phyloP scores from a whole-genome alignment of 2,113 vertebrate species.

The Macroglossus sobrinus region DNA sequence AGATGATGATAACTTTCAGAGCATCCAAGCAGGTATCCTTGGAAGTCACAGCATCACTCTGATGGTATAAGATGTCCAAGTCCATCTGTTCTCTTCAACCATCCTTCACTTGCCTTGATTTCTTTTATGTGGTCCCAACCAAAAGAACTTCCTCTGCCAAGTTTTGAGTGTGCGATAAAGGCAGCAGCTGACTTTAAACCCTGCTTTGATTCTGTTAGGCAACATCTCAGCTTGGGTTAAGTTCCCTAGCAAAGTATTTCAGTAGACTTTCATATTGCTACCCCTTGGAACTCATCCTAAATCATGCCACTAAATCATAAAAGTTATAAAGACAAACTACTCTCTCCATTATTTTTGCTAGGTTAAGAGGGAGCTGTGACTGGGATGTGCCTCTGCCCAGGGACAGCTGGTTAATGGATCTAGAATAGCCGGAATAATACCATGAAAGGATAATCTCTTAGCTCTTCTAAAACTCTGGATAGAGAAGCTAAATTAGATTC shows the following conservation, averaged over 20 bases:
- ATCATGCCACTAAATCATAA: constrained; percentile 32
- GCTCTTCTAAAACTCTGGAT: neutral
- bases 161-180: constrained; percentile 64
- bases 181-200: constrained; percentile 75
- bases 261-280: constrained; percentile 46
- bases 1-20: constrained; percentile 56
- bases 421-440: neutral
- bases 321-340: constrained; percentile 5
- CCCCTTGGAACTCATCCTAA: constrained; percentile 59
- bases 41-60: constrained; percentile 53
- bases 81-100: constrained; percentile 63
- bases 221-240: constrained; percentile 67
- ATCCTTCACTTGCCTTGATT: constrained; percentile 58
- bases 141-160: constrained; percentile 69
- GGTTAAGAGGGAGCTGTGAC: neutral
- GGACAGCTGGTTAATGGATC: constrained; percentile 39
- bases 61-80: constrained; percentile 43
- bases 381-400: neutral
- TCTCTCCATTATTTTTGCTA: neutral
- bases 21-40: constrained; percentile 62
- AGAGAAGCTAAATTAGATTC: neutral
- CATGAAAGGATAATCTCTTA: neutral
- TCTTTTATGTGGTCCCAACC: constrained; percentile 73
- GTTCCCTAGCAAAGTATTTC: constrained; percentile 63
- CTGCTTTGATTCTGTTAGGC: constrained; percentile 74